phyloP scores from a whole-genome alignment of 1,140 invertebrate species.

The Phortica variegata region DNA sequence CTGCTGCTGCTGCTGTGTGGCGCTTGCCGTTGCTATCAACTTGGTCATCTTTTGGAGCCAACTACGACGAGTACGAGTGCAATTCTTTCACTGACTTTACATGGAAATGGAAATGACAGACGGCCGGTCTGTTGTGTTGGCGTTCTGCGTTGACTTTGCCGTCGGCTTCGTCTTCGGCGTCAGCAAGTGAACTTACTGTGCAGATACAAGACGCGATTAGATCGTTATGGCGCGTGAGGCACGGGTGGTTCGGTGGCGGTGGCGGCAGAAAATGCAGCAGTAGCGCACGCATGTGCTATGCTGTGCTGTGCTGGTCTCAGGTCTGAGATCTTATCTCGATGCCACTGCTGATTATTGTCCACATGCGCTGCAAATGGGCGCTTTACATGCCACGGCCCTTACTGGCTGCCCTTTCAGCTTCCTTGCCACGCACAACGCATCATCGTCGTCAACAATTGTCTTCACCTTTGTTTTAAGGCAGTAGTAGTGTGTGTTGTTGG shows the following conservation, averaged over 20 bases:
- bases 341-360: conserved; percentile 6
- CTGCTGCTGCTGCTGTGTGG: conserved; percentile 25
- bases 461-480: too few relatives aligned
- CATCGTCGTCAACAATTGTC: too few relatives aligned
- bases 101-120: not conserved
- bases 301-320: too few relatives aligned
- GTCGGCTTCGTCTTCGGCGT: conserved; percentile 4
- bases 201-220: conserved; percentile 48
- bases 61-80: not conserved
- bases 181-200: conserved; percentile 3
- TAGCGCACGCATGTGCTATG: conserved; percentile 42
- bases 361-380: conserved; percentile 5
- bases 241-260: conserved; percentile 29
- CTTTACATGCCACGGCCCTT: conserved; percentile 39
- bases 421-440: conserved; percentile 13
- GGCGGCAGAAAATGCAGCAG: conserved; percentile 33
- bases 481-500: too few relatives aligned
- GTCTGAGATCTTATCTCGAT: conserved; percentile 34
- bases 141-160: too few relatives aligned
- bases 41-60: conserved; percentile 27
- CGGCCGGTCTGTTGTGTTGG: too few relatives aligned
- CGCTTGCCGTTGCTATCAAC: conserved; percentile 41
- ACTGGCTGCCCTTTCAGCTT: conserved; percentile 10
- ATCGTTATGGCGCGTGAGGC: conserved; percentile 24
- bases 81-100: conserved; percentile 1